Evolutionary conservation across 92 coral and sea anemone genomes (phyloP), one percentile per base, ranked within the genome.

Genomic region (Meandrina meandrites): DNA sequence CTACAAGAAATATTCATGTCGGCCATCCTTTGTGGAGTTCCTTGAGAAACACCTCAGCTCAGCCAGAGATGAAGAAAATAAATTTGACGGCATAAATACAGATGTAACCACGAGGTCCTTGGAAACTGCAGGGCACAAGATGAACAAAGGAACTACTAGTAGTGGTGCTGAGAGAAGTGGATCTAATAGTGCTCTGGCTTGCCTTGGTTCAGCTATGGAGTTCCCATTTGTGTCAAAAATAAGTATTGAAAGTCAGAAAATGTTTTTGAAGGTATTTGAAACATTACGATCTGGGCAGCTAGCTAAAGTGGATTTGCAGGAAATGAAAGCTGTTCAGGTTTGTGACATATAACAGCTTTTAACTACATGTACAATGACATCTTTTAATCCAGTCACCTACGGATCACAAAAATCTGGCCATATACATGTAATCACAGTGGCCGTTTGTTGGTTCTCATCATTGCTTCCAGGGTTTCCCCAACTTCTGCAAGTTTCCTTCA

Each of bases 211-310:
- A 13, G 83, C 86, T 19, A 84, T 91, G 89, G 91, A 91, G 53
- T 88, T 87, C 35, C 94, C 94, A 10, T 83, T 75, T 64, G 81
- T 91, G 30, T 91, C 94, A 0, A 91, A 90, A 85, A 76, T 91
- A 86, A 88, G 91, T 70, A 11, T 78, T 79, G 94, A 91, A 70
- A 86, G 86, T 73, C 94, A 91, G 89, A 80, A 76, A 57, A 47
- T 83, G 81, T 66, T 91, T 51, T 28, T 88, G 34, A 74, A 80
- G 35, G 88, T 68, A 34, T 81, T 82, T 67, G 80, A 88, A 80
- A 80, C 69, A 45, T 73, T 91, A 31, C 45, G 79, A 68, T 37
- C 83, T 35, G 84, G 88, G 56, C 72, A 80, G 80, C 54, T 84
- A 30, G 89, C 57, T 24, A 79, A 71, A 45, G 77, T 81, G 28